These are phyloP conservation scores for Eufriesea mexicana DNA, from an alignment of 1,140 invertebrate species.

Conservation along the genomic window DNA sequence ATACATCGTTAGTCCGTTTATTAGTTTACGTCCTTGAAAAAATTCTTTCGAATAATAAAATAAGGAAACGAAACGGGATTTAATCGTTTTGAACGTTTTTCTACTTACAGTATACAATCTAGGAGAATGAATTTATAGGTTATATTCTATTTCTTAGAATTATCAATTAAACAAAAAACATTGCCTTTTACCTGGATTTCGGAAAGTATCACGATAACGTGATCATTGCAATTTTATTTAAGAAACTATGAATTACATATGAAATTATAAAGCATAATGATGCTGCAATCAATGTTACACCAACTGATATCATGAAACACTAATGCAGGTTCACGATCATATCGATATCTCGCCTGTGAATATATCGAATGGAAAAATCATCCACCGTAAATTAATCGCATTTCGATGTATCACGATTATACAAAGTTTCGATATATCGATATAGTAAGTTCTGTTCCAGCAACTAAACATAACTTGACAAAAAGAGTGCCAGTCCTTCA, in stretches of 20 bases:
- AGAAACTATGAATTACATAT: not conserved
- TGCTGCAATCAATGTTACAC: not conserved
- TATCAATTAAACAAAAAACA: not conserved
- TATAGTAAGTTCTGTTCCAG: no score
- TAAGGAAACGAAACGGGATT: not conserved
- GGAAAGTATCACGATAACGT: not conserved
- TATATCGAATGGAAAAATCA: not conserved
- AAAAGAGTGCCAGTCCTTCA: no score
- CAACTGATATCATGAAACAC: not conserved
- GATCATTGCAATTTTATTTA: not conserved
- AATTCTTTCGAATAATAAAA: no score
- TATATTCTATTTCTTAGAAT: not conserved
- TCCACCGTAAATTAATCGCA: not conserved
- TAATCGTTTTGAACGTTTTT: not conserved
- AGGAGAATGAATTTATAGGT: not conserved
- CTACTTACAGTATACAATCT: not conserved
- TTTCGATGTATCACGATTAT: not conserved
- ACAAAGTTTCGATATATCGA: not conserved
- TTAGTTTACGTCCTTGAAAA: not conserved
- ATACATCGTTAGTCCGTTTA: slow-evolving; percentile 38
- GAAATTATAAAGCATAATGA: not conserved
- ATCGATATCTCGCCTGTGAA: not conserved
- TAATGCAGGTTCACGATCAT: not conserved
- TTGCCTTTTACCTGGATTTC: not conserved
- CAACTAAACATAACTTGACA: no score